These are phyloP conservation scores for Protonibea diacanthus DNA, from an alignment of 2,797 vertebrate genomes.

Conservation along the genomic window DNA sequence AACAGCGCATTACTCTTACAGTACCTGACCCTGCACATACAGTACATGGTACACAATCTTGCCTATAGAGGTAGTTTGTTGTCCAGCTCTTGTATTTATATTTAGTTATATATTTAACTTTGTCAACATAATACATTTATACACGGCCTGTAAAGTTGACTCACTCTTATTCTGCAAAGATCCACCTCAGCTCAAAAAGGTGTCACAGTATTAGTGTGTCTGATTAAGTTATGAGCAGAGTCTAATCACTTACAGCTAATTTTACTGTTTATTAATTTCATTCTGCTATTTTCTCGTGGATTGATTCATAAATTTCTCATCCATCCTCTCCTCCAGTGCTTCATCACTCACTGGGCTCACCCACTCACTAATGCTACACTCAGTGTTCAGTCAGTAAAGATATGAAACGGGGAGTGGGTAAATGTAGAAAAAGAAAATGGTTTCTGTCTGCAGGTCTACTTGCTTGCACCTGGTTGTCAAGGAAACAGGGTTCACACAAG, in stretches of 20 bases:
- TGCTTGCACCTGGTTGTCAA: constrained; percentile 74
- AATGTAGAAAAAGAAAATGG: constrained; percentile 45
- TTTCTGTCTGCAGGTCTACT: constrained; percentile 45
- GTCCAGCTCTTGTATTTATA: neutral
- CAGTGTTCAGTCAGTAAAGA: constrained; percentile 1
- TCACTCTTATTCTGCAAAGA: neutral
- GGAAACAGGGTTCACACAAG: constrained; percentile 69
- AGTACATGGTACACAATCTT: neutral
- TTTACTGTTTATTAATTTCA: constrained; percentile 18
- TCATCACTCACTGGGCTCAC: constrained; percentile 6
- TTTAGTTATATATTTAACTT: neutral
- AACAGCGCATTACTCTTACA: neutral
- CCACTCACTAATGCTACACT: neutral
- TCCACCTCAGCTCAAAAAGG: neutral
- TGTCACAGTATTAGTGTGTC: neutral
- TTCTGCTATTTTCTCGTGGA: neutral
- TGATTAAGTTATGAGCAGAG: constrained; percentile 22
- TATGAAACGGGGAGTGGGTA: constrained; percentile 15
- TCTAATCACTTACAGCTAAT: constrained; percentile 23
- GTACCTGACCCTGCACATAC: neutral
- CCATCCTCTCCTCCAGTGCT: neutral
- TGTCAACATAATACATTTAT: no score
- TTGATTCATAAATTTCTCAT: constrained; percentile 18
- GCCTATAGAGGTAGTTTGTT: neutral
- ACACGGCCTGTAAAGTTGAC: neutral